Evolutionary conservation across 2,888 invertebrate species (phyloP).

Genomic region (Arctia plantaginis): DNA sequence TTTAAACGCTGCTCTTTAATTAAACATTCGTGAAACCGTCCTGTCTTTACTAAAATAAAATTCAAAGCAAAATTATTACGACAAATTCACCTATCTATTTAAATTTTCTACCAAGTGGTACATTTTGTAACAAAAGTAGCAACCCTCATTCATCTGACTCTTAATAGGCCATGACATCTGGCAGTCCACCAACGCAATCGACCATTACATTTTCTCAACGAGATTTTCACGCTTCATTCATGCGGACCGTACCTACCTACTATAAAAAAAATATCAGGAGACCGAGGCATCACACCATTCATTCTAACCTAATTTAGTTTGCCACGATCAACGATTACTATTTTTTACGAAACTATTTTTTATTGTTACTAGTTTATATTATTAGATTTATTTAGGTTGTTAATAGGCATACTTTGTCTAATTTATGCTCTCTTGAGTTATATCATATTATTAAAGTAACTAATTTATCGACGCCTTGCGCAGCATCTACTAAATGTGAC

Average conservation of each 20-base stretch:
- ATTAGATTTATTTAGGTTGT: background rate
- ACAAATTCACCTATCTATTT: background rate
- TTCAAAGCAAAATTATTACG: background rate
- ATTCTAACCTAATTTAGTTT: constrained; percentile 59
- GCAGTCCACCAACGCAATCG: constrained; percentile 52
- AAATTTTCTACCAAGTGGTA: constrained; percentile 13
- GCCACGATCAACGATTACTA: too few relatives aligned
- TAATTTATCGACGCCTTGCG: background rate
- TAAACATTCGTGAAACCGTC: background rate
- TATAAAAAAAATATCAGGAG: constrained; percentile 46
- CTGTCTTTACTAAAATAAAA: background rate
- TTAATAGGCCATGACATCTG: constrained; percentile 55
- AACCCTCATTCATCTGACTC: constrained; percentile 40
- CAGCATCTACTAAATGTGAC: background rate
- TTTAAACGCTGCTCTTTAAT: background rate
- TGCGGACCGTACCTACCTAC: constrained; percentile 32
- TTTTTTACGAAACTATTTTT: constrained; percentile 31
- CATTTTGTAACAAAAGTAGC: constrained; percentile 36
- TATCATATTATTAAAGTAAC: background rate
- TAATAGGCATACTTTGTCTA: background rate
- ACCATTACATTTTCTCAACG: constrained; percentile 57
- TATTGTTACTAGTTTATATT: background rate
- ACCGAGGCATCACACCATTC: constrained; percentile 51
- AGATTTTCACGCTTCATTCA: constrained; percentile 58
- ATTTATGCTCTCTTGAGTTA: background rate